phyloP scores from a whole-genome alignment of 2,797 vertebrate genomes.

The Emydoidea blandingii region DNA sequence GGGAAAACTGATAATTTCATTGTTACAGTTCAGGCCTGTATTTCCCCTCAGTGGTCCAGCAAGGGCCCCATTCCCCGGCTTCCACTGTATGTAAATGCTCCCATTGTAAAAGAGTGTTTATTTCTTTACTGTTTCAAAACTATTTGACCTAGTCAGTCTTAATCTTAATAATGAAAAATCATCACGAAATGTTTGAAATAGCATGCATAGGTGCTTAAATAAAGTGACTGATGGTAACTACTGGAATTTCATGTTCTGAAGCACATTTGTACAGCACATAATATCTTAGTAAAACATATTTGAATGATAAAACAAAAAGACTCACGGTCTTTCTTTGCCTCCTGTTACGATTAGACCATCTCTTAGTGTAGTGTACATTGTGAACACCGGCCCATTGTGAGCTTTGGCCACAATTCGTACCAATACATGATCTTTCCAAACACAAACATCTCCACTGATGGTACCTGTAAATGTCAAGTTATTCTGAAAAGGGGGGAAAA shows the following conservation, averaged over 20 bases:
- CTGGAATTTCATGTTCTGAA: not conserved
- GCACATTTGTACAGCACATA: not conserved
- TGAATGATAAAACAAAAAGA: slow-evolving; percentile 31
- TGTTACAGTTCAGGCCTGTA: not conserved
- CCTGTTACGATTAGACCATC: slow-evolving; percentile 98
- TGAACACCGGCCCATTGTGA: slow-evolving; percentile 97
- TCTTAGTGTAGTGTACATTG: slow-evolving; percentile 97
- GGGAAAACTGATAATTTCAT: too few species aligned
- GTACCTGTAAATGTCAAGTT: slow-evolving; percentile 99
- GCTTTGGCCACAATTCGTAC: slow-evolving; percentile 97
- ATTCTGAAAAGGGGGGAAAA: slow-evolving; percentile 93
- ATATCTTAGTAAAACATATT: not conserved
- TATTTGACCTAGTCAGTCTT: not conserved
- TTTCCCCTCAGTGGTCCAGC: not conserved
- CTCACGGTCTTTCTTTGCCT: slow-evolving; percentile 99
- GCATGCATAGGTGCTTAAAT: not conserved
- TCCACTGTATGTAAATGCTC: not conserved
- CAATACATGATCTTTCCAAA: slow-evolving; percentile 97
- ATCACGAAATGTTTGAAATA: not conserved
- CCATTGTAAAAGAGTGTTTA: not conserved
- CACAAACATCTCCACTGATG: slow-evolving; percentile 99
- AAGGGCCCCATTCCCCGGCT: not conserved
- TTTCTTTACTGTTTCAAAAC: not conserved
- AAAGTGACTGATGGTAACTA: not conserved
- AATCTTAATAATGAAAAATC: not conserved